Conservation (phyloP, 53 echinoderm and acorn worm species). For the Holothuria scabra region DNA sequence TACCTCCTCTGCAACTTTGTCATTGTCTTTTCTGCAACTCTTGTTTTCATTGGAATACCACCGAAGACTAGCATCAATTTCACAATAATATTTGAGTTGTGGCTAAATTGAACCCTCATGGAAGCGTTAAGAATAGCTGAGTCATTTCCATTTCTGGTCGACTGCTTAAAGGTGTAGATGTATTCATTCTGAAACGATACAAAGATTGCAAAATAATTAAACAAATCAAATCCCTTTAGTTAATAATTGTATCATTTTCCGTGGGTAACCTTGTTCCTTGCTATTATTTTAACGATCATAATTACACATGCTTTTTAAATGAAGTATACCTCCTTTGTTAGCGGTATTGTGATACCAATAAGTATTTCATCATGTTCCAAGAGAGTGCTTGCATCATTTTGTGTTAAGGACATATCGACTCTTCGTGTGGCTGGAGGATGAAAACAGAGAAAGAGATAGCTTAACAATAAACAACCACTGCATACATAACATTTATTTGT, state of each 20-base stretch:
- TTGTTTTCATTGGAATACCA: slow-evolving; percentile 67
- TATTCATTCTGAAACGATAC: slow-evolving; percentile 61
- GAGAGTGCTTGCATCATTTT: not conserved
- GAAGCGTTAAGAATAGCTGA: slow-evolving; percentile 70
- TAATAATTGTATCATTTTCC: too few relatives aligned
- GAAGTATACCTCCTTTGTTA: slow-evolving; percentile 9
- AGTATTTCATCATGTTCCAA: slow-evolving; percentile 25
- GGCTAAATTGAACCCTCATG: slow-evolving; percentile 59
- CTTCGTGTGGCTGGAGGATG: slow-evolving; percentile 8
- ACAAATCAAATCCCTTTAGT: too few relatives aligned
- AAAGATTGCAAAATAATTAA: not conserved
- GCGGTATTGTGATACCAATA: slow-evolving; percentile 4
- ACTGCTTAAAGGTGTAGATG: slow-evolving; percentile 65
- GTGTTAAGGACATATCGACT: not conserved
- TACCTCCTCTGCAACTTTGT: slow-evolving; percentile 1
- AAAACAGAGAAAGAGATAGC: not conserved
- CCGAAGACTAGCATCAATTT: slow-evolving; percentile 60
- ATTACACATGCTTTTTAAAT: too few relatives aligned
- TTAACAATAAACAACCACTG: not conserved
- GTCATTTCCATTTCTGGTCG: slow-evolving; percentile 64
- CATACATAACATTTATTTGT: not conserved
- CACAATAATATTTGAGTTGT: slow-evolving; percentile 44
- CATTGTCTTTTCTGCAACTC: slow-evolving; percentile 56
- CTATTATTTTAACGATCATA: too few relatives aligned
- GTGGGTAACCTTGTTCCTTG: too few relatives aligned